Conservation (phyloP, 2,113 vertebrate species). For the Chrysochloris asiatica region DNA sequence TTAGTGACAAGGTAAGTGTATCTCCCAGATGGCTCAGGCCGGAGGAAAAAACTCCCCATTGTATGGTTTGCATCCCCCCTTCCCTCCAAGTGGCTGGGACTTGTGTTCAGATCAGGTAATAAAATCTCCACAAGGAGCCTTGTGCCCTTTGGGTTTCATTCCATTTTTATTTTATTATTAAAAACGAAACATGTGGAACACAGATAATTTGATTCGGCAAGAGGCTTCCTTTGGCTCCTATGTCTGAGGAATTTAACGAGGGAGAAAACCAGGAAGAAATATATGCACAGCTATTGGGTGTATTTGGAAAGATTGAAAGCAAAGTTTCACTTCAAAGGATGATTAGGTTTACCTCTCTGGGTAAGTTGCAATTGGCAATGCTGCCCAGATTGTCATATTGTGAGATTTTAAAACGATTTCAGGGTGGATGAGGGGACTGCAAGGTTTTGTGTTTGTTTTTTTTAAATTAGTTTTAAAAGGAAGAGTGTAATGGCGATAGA, state of each 20-base stretch:
- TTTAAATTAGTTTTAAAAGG: slow-evolving; percentile 63
- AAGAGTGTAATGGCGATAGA: not conserved
- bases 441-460: slow-evolving; percentile 50
- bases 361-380: not conserved
- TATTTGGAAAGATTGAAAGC: slow-evolving; percentile 77
- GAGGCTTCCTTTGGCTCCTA: slow-evolving; percentile 75
- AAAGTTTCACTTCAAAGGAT: slow-evolving; percentile 60
- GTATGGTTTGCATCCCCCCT: accelerated
- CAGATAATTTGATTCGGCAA: slow-evolving; percentile 80
- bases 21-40: not conserved
- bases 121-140: slow-evolving; percentile 79
- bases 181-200: slow-evolving; percentile 82
- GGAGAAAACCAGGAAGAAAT: slow-evolving; percentile 79
- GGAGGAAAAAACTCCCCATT: not conserved
- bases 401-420: not conserved
- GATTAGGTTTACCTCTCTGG: slow-evolving; percentile 1
- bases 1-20: not conserved
- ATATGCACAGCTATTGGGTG: slow-evolving; percentile 69
- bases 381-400: not conserved
- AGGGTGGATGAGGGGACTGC: not conserved
- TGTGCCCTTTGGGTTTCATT: slow-evolving; percentile 67
- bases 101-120: slow-evolving; percentile 79
- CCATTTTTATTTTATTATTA: slow-evolving; percentile 79
- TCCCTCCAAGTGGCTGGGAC: not conserved
- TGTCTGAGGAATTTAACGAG: slow-evolving; percentile 80